These are phyloP conservation scores for Oeneis ivallda DNA, from an alignment of 2,888 invertebrate species.

Conservation along the genomic window DNA sequence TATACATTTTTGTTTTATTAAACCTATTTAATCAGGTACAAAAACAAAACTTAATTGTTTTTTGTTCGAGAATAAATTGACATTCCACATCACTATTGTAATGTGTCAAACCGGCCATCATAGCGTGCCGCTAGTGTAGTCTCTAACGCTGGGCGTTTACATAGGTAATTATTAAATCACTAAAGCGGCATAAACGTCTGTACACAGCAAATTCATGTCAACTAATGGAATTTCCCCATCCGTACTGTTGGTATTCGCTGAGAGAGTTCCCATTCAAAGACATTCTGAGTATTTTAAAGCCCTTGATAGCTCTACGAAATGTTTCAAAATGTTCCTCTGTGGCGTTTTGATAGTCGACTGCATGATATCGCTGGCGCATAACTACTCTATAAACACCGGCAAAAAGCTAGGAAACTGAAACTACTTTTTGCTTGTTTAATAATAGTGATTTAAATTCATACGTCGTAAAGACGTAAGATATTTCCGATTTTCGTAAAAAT, in stretches of 20 bases:
- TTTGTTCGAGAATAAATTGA: too few species aligned
- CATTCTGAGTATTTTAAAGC: slow-evolving; percentile 11
- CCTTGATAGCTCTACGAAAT: slow-evolving; percentile 13
- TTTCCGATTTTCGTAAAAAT: too few species aligned
- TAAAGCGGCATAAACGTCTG: slow-evolving; percentile 25
- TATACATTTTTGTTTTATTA: too few species aligned
- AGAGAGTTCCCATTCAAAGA: slow-evolving; percentile 16
- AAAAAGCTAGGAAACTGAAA: neutral
- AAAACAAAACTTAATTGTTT: too few species aligned
- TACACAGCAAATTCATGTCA: slow-evolving; percentile 51
- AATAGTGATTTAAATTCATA: neutral
- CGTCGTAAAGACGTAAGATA: neutral
- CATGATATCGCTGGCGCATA: neutral
- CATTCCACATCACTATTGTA: too few species aligned
- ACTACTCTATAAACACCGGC: neutral
- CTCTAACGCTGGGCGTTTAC: neutral
- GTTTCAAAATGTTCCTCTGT: slow-evolving; percentile 10
- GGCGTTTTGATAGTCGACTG: slow-evolving; percentile 11
- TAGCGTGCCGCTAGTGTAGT: too few species aligned
- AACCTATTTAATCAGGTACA: too few species aligned
- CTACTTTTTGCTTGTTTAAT: neutral
- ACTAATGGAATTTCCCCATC: slow-evolving; percentile 74
- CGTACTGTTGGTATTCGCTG: slow-evolving; percentile 33
- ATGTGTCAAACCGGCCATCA: too few species aligned
- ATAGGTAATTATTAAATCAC: slow-evolving; percentile 27